Evolutionary conservation across 1,140 invertebrate genomes (phyloP).

Genomic region (Brachionus angularis): DNA sequence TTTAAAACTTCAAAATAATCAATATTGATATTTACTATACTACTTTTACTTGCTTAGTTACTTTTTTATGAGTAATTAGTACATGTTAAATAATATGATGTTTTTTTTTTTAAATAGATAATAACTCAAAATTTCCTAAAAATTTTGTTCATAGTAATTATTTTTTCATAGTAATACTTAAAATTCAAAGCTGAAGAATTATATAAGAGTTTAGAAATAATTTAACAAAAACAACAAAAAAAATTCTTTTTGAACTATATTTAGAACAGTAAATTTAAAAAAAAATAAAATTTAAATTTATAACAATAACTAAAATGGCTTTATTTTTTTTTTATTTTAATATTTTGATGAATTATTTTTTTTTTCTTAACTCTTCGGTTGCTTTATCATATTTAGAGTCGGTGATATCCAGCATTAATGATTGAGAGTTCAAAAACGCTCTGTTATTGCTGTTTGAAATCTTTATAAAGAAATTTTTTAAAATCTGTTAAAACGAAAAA

Average conservation of each 20-base stretch:
- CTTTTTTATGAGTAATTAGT: slow-evolving; percentile 8
- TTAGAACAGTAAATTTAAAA: background rate
- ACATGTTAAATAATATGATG: too few species aligned
- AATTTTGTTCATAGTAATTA: too few species aligned
- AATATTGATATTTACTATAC: background rate
- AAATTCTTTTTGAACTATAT: background rate
- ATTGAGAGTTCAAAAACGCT: slow-evolving; percentile 84
- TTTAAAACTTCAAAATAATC: too few species aligned
- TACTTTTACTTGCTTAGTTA: background rate
- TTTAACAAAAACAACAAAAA: background rate
- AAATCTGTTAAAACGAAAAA: slow-evolving; percentile 66
- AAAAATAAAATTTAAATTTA: background rate
- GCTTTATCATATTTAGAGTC: slow-evolving; percentile 42
- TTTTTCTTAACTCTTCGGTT: slow-evolving; percentile 31
- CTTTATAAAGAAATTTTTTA: slow-evolving; percentile 66
- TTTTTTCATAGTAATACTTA: too few species aligned
- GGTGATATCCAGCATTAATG: slow-evolving; percentile 87
- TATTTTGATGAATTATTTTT: background rate
- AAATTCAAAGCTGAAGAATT: too few species aligned
- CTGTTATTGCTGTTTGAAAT: slow-evolving; percentile 88
- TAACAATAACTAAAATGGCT: background rate
- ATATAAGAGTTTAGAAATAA: background rate
- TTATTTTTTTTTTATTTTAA: background rate
- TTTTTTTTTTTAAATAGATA: too few species aligned
- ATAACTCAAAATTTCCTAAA: too few species aligned